A percentile compares a stretch with the other conserved stretches of the same genome.
phyloP scores from a whole-genome alignment of 2,888 invertebrate genomes.

The Pecten maximus region DNA sequence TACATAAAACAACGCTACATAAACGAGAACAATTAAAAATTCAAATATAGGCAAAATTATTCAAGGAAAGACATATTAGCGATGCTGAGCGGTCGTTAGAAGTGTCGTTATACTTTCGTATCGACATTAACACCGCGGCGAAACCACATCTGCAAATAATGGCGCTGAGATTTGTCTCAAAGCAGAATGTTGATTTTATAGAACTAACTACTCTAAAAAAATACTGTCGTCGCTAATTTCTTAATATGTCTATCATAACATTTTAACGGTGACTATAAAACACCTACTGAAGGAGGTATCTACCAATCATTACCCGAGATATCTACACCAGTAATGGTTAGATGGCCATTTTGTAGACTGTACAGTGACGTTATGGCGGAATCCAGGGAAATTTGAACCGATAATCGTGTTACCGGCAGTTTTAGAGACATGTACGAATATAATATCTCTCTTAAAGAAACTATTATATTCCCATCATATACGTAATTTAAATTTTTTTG shows the following conservation, averaged over 20 bases:
- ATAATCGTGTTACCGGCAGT: neutral
- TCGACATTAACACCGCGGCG: neutral
- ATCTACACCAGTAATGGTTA: neutral
- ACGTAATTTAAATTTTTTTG: neutral
- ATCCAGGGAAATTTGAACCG: neutral
- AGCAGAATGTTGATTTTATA: neutral
- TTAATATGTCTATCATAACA: neutral
- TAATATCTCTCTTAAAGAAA: neutral
- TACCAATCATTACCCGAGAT: neutral
- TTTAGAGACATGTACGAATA: neutral
- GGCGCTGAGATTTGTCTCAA: neutral
- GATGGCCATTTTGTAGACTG: neutral
- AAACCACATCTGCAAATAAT: neutral
- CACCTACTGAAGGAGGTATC: neutral
- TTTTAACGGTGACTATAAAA: neutral
- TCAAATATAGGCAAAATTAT: neutral
- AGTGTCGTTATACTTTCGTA: neutral
- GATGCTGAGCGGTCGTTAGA: neutral
- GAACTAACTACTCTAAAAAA: neutral
- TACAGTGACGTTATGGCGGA: neutral
- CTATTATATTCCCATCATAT: neutral
- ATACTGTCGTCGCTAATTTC: neutral
- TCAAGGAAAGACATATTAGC: neutral
- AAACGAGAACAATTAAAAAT: neutral
- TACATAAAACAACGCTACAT: neutral